Evolutionary conservation across 1,140 invertebrate species (phyloP).

Genomic region (Leptonema lineaticorne): DNA sequence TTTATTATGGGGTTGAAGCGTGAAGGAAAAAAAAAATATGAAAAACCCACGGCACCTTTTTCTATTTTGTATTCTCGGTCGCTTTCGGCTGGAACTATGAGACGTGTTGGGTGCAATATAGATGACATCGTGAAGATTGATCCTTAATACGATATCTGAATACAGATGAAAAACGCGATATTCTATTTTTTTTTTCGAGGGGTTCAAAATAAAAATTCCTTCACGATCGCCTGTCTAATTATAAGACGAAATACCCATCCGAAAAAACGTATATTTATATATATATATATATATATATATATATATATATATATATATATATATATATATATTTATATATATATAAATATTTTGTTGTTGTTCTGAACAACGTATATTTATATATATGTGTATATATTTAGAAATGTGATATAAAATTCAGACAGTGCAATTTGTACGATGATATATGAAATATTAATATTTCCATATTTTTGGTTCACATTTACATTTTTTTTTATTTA

Average conservation of each 20-base stretch:
- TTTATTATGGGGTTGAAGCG: neutral
- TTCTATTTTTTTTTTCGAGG: neutral
- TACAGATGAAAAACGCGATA: too few relatives aligned
- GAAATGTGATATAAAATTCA: too few relatives aligned
- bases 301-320: neutral
- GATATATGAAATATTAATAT: too few relatives aligned
- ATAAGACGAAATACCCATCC: neutral
- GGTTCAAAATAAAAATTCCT: neutral
- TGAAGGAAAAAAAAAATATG: neutral
- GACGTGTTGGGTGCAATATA: conserved; percentile 18
- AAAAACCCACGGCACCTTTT: neutral
- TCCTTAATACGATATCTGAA: conserved; percentile 15
- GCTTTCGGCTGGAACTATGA: conserved; percentile 10
- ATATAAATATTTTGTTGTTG: too few relatives aligned
- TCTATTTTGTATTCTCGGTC: conserved; percentile 20
- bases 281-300: neutral
- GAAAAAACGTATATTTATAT: neutral
- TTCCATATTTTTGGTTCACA: too few relatives aligned
- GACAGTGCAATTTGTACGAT: too few relatives aligned
- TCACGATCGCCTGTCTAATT: neutral
- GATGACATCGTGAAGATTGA: conserved; percentile 12
- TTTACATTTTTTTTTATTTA: too few relatives aligned
- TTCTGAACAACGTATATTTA: too few relatives aligned
- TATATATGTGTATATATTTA: too few relatives aligned
- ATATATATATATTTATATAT: neutral